Conservation (phyloP, 2,888 invertebrate genomes). For the Eurytoma adleriae region DNA sequence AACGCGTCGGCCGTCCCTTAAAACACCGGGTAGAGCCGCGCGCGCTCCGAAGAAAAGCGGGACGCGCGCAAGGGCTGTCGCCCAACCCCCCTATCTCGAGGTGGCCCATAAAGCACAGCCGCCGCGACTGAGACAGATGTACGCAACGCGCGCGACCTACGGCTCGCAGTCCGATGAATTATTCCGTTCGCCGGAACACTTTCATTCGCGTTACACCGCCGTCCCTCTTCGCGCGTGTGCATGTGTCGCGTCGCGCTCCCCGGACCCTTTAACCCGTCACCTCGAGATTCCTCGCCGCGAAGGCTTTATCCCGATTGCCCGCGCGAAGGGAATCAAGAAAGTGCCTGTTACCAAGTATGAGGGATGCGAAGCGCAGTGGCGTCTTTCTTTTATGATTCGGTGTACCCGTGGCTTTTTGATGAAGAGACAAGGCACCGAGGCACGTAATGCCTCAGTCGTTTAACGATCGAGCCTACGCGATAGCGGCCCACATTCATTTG, state of each 20-base stretch:
- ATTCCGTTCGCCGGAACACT: conserved; percentile 70
- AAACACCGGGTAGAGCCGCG: background rate
- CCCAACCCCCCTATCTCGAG: background rate
- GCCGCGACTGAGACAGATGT: conserved; percentile 63
- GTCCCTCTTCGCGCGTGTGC: background rate
- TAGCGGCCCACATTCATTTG: too few species aligned
- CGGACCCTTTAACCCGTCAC: background rate
- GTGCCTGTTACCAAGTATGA: too few species aligned
- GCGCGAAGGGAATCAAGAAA: too few species aligned
- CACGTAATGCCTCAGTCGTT: too few species aligned
- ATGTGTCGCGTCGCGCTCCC: conserved; percentile 3
- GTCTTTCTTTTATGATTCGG: too few species aligned
- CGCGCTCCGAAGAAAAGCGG: background rate
- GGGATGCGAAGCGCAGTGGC: too few species aligned
- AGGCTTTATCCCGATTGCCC: too few species aligned
- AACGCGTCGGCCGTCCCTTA: conserved; percentile 3
- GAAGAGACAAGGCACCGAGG: too few species aligned
- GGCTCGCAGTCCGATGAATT: conserved; percentile 66
- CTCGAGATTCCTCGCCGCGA: too few species aligned
- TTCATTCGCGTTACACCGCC: conserved; percentile 64
- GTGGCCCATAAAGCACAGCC: conserved; percentile 61
- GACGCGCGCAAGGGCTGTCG: conserved; percentile 20
- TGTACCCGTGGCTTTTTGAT: too few species aligned
- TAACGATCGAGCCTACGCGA: too few species aligned
- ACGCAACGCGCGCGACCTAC: conserved; percentile 13